Evolutionary conservation across 2,797 vertebrate species (phyloP).

Genomic region (Tauraco hartlaubi): DNA sequence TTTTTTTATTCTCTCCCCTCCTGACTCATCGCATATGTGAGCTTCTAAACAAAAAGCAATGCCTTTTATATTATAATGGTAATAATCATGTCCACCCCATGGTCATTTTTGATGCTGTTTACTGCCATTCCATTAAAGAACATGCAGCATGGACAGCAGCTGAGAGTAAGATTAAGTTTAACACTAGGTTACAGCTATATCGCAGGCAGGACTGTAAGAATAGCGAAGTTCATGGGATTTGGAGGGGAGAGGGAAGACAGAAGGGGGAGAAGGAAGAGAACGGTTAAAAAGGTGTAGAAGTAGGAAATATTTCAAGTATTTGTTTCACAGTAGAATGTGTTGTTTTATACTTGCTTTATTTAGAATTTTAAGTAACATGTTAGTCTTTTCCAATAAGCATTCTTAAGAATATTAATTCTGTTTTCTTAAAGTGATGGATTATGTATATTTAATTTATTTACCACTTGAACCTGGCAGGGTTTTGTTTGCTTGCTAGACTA

Average conservation of each 20-base stretch:
- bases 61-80: not conserved
- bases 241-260: not conserved
- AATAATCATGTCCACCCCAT: not conserved
- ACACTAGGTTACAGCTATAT: not conserved
- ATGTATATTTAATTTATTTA: not conserved
- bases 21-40: not conserved
- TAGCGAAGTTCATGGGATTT: rapidly evolving
- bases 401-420: conserved; percentile 35
- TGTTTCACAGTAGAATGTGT: not conserved
- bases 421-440: conserved; percentile 13
- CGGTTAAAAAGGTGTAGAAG: not conserved
- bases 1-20: not conserved
- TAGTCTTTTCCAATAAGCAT: conserved; percentile 1
- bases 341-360: not conserved
- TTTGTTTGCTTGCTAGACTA: conserved; percentile 49
- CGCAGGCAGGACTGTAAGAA: not conserved
- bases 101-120: not conserved
- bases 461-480: not conserved
- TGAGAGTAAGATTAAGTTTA: not conserved
- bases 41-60: not conserved
- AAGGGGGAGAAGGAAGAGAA: not conserved
- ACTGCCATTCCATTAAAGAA: not conserved
- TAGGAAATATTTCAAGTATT: not conserved
- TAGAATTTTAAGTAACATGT: not conserved
- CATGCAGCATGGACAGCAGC: not conserved